These are phyloP conservation scores for Melanocharis versteri DNA, from an alignment of 2,113 vertebrate species.

Conservation along the genomic window DNA sequence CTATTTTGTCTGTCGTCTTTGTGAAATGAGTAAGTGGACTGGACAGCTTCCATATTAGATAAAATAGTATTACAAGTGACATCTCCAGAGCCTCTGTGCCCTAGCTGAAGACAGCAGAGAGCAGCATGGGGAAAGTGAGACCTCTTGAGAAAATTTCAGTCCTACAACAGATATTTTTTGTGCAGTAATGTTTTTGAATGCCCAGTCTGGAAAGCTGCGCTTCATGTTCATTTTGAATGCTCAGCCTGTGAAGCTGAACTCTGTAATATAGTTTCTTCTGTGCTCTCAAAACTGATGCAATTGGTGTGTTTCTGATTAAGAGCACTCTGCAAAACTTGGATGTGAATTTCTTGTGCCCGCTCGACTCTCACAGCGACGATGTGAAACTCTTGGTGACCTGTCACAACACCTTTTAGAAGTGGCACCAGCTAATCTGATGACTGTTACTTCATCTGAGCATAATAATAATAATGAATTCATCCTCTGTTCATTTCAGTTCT, in stretches of 20 bases:
- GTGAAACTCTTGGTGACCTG: not conserved
- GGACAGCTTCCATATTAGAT: conserved; percentile 7
- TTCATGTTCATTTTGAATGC: not conserved
- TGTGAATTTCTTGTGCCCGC: not conserved
- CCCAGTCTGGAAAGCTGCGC: not conserved
- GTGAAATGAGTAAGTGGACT: conserved; percentile 3
- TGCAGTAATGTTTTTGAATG: not conserved
- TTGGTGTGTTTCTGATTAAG: not conserved
- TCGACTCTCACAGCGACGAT: rapidly evolving
- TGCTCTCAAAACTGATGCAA: not conserved
- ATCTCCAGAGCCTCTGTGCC: not conserved
- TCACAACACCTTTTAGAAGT: rapidly evolving
- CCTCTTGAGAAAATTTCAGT: not conserved
- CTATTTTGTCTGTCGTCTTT: not conserved
- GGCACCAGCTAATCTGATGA: not conserved
- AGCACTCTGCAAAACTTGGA: not conserved
- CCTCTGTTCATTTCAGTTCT: not conserved
- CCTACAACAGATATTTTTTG: not conserved
- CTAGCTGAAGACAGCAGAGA: not conserved
- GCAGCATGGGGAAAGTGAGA: not conserved
- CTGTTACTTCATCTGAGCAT: not conserved
- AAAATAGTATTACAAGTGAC: not conserved
- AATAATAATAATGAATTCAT: not conserved
- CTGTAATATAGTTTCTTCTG: not conserved
- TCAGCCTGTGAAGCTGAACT: not conserved